These are phyloP conservation scores for Beroe ovata DNA, from an alignment of 37 sponge, comb jelly and placozoan genomes.

Conservation along the genomic window DNA sequence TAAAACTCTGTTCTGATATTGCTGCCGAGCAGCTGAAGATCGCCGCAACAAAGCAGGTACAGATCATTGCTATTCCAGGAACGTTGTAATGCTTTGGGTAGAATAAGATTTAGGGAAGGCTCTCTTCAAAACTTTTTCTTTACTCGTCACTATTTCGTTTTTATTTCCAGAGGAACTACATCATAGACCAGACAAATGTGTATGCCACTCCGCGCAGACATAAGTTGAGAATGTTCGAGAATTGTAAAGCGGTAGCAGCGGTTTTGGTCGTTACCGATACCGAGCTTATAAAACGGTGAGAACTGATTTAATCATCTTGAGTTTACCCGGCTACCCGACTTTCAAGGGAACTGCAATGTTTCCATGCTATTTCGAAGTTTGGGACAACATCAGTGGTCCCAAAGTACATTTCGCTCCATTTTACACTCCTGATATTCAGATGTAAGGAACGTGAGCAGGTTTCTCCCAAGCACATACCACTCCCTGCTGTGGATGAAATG, in stretches of 20 bases:
- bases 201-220: slow-evolving; percentile 35
- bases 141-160: no score
- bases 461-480: slow-evolving; percentile 55
- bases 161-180: slow-evolving; percentile 33
- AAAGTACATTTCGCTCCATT: no score
- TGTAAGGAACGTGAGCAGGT: slow-evolving; percentile 54
- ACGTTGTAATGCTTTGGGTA: no score
- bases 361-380: no score
- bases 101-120: no score
- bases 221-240: slow-evolving; percentile 44
- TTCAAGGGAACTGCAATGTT: no score
- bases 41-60: slow-evolving; percentile 3
- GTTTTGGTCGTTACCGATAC: slow-evolving; percentile 27
- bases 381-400: no score
- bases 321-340: no score
- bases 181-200: slow-evolving; percentile 64
- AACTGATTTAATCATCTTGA: no score
- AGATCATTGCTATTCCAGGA: no score
- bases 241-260: slow-evolving; percentile 38
- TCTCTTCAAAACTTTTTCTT: no score
- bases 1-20: slow-evolving; percentile 49
- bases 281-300: slow-evolving; percentile 62
- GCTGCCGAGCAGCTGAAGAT: slow-evolving; percentile 52
- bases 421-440: no score
- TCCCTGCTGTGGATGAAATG: slow-evolving; percentile 63